A percentile compares a stretch with the other conserved stretches of the same genome.
Evolutionary conservation across 1,140 invertebrate species (phyloP).

Genomic region (Polypedilum pembai): DNA sequence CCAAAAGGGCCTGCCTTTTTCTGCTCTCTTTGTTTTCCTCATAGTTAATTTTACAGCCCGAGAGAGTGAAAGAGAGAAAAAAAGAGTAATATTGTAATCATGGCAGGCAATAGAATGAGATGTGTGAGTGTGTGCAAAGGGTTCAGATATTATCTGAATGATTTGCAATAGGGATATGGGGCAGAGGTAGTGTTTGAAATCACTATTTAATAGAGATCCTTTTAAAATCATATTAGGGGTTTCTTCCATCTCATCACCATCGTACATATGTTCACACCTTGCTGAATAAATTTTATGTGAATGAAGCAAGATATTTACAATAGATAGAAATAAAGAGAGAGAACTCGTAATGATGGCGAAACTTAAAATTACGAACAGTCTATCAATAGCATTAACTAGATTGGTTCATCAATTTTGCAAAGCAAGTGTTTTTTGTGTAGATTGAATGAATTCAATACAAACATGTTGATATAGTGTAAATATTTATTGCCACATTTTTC

Average conservation of each 20-base stretch:
- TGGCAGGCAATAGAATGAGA: not conserved
- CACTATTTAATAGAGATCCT: slow-evolving; percentile 16
- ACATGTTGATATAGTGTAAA: too few species aligned
- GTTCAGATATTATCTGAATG: too few species aligned
- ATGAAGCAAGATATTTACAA: too few species aligned
- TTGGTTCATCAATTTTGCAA: not conserved
- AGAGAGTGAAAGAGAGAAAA: not conserved
- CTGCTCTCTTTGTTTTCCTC: not conserved
- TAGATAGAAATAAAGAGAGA: too few species aligned
- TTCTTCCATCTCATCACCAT: slow-evolving; percentile 3
- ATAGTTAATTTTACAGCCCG: slow-evolving; percentile 19
- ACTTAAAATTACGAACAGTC: too few species aligned
- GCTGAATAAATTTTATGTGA: not conserved
- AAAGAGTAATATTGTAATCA: not conserved
- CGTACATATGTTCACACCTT: slow-evolving; percentile 10
- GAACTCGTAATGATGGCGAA: too few species aligned
- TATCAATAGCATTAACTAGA: too few species aligned
- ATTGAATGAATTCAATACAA: not conserved
- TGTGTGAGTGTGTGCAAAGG: not conserved
- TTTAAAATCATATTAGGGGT: slow-evolving; percentile 22
- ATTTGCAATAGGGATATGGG: not conserved
- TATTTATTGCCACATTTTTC: too few species aligned
- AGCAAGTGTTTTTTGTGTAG: not conserved
- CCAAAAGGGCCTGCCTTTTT: not conserved
- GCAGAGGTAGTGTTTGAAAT: not conserved